Conservation (phyloP, 2,888 invertebrate genomes). For the Drosophila subquinaria region DNA sequence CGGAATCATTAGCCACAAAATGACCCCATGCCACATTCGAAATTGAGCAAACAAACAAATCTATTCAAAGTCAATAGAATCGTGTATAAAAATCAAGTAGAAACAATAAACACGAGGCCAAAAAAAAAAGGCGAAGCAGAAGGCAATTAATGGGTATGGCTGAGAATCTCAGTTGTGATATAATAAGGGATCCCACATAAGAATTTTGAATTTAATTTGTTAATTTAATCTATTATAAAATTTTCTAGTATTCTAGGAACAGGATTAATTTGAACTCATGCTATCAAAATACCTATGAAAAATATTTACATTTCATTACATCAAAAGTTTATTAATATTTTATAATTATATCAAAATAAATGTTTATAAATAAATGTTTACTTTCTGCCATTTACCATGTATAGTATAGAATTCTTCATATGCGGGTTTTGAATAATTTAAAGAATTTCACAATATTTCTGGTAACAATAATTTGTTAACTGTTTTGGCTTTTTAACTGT, state of each 20-base stretch:
- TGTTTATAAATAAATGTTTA: not conserved
- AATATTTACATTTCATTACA: too few species aligned
- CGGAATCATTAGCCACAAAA: slow-evolving; percentile 72
- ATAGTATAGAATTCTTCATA: not conserved
- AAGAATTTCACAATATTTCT: slow-evolving; percentile 33
- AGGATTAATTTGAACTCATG: too few species aligned
- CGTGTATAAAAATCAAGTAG: slow-evolving; percentile 19
- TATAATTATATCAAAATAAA: too few species aligned
- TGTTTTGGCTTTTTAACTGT: slow-evolving; percentile 39
- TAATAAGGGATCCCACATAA: not conserved
- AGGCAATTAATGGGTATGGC: slow-evolving; percentile 26
- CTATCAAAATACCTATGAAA: too few species aligned
- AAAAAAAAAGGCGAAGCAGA: slow-evolving; percentile 34
- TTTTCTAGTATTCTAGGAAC: not conserved
- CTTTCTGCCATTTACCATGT: slow-evolving; percentile 37
- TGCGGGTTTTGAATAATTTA: not conserved
- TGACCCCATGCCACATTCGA: slow-evolving; percentile 45
- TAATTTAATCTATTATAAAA: not conserved
- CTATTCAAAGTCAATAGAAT: slow-evolving; percentile 61
- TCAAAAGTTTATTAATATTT: too few species aligned
- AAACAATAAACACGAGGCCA: slow-evolving; percentile 32
- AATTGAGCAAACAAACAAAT: slow-evolving; percentile 60
- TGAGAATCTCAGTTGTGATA: slow-evolving; percentile 1
- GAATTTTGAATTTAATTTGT: not conserved
- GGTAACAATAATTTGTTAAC: slow-evolving; percentile 39